Base-by-base conservation (phyloP, 2,113 vertebrate species). In the Corydoras sp. region DNA sequence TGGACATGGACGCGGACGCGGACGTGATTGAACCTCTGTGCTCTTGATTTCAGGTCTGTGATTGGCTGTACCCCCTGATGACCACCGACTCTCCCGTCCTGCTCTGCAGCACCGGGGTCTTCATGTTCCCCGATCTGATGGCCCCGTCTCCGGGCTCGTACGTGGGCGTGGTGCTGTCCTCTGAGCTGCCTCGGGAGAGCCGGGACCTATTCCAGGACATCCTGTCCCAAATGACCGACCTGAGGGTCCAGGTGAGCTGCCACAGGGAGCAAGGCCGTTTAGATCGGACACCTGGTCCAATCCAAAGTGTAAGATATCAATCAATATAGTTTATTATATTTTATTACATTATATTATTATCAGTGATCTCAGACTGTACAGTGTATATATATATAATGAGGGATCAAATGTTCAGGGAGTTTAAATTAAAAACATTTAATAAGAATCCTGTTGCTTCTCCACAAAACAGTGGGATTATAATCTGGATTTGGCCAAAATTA, bases 51-150 rank as follows among this genome's bases (percentile, higher is more conserved):
- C 81, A 99, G 97, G 96, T 99, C 76, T 98, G 94, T 82, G 94
- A 96, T 85, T 99, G 97, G 97, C 66, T 98, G 0, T 98, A 95
- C 76, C 96, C 95, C 4, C 90, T 99, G 12, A 94, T 98, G 92
- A 81, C 88, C 70, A 85, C 83, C 64, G 88, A 94, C 75, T 97
- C 95, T 29, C 95, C 96, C 0, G 93, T 94, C 72, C 81, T 99
- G 65, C 92, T 94, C 71, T 99, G 95, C 78, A 94, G 81, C 75
- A 93, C 87, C 0, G 97, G 96, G 3, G 95, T 96, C 77, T 99
- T 94, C 81, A 98, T 99, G 95, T 99, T 99, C 73, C 96, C 97
- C 1, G 93, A 99, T 83, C 83, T 94, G 61, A 95, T 95, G 93
- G 90, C 94, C 3, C 90, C 93, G 50, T 68, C 84, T 0, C 86